Evolutionary conservation across 2,888 invertebrate genomes (phyloP), one percentile per base, ranked within the genome.

Genomic region (Neoscelio sp.): DNA sequence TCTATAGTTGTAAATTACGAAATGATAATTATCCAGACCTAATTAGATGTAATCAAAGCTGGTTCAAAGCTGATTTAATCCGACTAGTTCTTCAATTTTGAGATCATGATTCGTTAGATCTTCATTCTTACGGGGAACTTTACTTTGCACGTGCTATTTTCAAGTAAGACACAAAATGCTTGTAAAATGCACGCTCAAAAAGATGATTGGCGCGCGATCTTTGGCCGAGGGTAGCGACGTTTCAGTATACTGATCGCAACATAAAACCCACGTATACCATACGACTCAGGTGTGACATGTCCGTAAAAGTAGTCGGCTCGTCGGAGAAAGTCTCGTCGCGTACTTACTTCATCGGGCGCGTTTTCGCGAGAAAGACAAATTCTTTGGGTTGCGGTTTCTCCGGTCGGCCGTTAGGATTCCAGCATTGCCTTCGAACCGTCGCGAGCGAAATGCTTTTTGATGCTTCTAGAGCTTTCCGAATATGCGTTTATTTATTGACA

Each of bases 271-370:
- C 87, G 89, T 90, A 89, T 89, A 90, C 89, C 87, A 86, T 88
- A 89, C 87, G 87, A 88, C 89, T 89, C 88, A 89, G 89, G 88
- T 89, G 88, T 84, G 86, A 88, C 81, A 85, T 68, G 74, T 73
- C 65, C 56, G 56, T 81, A 80, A 80, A 78, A 77, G 71, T 74
- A 82, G 80, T 75, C 74, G 85, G 82, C 85, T 81, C 80, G 82
- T 85, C 84, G 85, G 84, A 83, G 83, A 83, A 82, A 85, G 77
- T 73, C 62, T 79, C 44, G 38, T 50, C 65, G 26, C 38, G 38
- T 60, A 68, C 56, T 50, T 42, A 40, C 8, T 54, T 68, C 56
- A 7, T 58, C 56, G 18, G 26, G 28, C 40, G 38, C 26, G 33
- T 60, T 76, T 40, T 62, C 42, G 48, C 40, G 18, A 10, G 35